A percentile compares a stretch with the other conserved stretches of the same genome.
Evolutionary conservation across 2,797 vertebrate species (phyloP).

Genomic region (Schizopygopsis malacanthus): DNA sequence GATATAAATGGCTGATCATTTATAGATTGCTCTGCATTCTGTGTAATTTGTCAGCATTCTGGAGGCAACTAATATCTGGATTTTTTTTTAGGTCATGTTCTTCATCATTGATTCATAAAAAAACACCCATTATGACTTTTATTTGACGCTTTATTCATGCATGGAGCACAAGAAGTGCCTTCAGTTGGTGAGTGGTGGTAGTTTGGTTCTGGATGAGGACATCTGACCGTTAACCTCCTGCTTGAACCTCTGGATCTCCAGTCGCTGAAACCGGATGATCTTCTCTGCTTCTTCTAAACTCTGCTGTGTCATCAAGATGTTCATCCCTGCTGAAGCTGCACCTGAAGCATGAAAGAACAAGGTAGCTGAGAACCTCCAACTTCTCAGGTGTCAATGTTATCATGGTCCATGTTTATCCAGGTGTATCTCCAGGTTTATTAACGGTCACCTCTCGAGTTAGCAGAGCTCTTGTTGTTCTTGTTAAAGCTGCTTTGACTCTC

Average conservation of each 20-base stretch:
- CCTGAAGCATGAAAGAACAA: conserved; percentile 7
- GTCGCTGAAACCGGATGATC: conserved; percentile 83
- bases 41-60: background rate
- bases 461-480: conserved; percentile 19
- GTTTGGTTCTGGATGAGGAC: conserved; percentile 59
- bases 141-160: background rate
- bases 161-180: background rate
- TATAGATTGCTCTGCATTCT: background rate
- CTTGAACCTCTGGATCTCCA: conserved; percentile 81
- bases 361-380: background rate
- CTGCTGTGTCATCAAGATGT: conserved; percentile 64
- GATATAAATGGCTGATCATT: background rate
- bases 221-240: conserved; percentile 74
- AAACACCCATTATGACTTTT: background rate
- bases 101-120: background rate
- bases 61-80: background rate
- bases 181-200: conserved; percentile 62
- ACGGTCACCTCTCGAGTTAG: conserved; percentile 20
- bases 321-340: background rate
- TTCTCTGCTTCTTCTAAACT: conserved; percentile 77
- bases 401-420: background rate
- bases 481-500: conserved; percentile 26
- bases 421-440: background rate
- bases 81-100: background rate
- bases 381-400: background rate